Percentiles rank a stretch among this genome's conserved stretches.
phyloP scores from a whole-genome alignment of 2,888 invertebrate species.

The Phytoseiulus persimilis region DNA sequence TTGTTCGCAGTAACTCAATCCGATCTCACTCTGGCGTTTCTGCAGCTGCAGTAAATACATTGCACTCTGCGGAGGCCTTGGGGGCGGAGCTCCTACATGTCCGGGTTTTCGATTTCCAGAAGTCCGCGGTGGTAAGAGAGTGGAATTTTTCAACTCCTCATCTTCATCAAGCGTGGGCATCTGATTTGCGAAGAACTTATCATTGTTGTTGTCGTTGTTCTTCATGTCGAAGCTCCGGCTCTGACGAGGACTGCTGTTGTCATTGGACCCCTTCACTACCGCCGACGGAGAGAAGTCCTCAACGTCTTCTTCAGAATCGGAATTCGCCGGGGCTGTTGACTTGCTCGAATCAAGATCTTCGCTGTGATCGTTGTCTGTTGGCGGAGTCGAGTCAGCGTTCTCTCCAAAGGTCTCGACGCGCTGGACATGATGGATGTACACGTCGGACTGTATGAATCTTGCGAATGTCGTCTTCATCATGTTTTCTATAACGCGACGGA shows the following conservation, averaged over 20 bases:
- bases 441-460: slow-evolving; percentile 81
- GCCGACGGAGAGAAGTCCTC: background rate
- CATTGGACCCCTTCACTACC: background rate
- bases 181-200: background rate
- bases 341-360: background rate
- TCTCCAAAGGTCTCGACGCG: background rate
- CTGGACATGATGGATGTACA: slow-evolving; percentile 61
- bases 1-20: background rate
- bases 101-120: background rate
- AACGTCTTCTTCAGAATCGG: background rate
- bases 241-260: background rate
- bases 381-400: background rate
- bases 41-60: background rate
- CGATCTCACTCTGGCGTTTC: slow-evolving; percentile 8
- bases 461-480: slow-evolving; percentile 82
- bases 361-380: background rate
- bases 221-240: background rate
- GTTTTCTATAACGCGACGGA: slow-evolving; percentile 68
- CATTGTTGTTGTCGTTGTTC: slow-evolving; percentile 36
- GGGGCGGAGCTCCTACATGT: slow-evolving; percentile 40
- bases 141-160: slow-evolving; percentile 10
- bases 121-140: background rate
- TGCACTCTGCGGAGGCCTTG: slow-evolving; percentile 41
- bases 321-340: background rate
- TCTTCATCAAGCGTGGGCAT: slow-evolving; percentile 13